Evolutionary conservation across 1,140 invertebrate genomes (phyloP), one percentile per base, ranked within the genome.

Genomic region (Trichonephila clavata): DNA sequence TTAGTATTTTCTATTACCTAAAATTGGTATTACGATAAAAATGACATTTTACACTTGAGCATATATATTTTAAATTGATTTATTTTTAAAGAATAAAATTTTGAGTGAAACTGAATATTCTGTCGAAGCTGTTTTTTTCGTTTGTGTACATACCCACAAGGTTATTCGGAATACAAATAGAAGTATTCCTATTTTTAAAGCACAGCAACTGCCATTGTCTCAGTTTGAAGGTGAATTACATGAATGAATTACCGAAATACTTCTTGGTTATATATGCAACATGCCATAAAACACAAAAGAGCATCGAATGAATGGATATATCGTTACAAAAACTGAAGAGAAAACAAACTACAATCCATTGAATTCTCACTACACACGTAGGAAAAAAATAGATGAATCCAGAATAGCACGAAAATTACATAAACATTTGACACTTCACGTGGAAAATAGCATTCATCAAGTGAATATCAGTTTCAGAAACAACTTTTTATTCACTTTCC

Each of bases 401-500:
- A 2, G 21, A 24, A 68, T 68, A 21, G 24, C 43, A 50, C 8
- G 5, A 13, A 24, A 68, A 4, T 68, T n/a, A 21, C 63, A 68
- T 68, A 68, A 68, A 24, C 65, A n/a, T 65, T 68, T 68, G n/a
- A 68, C 65, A 24, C 65, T 68, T 68, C n/a, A 68, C 21, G 65
- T 68, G 21, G 24, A 24, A 68, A 68, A n/a, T 14, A 68, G 65
- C 24, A 24, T n/a, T 27, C n/a, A n/a, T 24, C 14, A 68, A 24
- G 65, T 68, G 24, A 24, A n/a, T 27, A 68, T 8, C 50, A 24
- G n/a, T 68, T 68, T 68, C n/a, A 24, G 65, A 24, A 68, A 24
- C 65, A 68, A 68, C n/a, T 68, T 24, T 24, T 68, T 14, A 68
- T 24, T 68, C 13, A 24, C n/a, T 14, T 68, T 68, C 50, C 65